Conservation (phyloP, 1,140 invertebrate species). For the Campoletis sonorensis region DNA sequence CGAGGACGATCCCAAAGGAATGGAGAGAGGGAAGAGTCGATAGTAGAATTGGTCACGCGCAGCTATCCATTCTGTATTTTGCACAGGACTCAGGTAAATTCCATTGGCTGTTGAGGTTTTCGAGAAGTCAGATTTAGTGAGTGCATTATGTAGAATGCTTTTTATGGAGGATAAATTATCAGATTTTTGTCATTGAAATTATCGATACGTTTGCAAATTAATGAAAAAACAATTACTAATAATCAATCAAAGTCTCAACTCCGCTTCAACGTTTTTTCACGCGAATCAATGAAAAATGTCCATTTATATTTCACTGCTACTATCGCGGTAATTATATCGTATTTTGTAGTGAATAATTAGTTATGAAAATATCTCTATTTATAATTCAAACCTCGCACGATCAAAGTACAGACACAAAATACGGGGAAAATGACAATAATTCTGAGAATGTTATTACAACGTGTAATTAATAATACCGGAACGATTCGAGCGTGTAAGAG, state of each 20-base stretch:
- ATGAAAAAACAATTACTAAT: no score
- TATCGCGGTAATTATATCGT: no score
- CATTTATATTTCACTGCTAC: no score
- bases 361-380: not conserved
- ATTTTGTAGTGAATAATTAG: no score
- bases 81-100: not conserved
- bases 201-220: no score
- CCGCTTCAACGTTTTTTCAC: no score
- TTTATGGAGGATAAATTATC: no score
- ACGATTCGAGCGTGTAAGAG: slow-evolving; percentile 63
- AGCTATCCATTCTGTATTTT: slow-evolving; percentile 31
- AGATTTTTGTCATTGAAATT: no score
- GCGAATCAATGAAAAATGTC: no score
- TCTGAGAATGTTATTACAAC: slow-evolving; percentile 61
- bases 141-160: not conserved
- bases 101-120: not conserved
- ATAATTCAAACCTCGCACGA: no score
- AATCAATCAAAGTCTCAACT: no score
- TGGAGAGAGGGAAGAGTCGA: not conserved
- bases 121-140: not conserved
- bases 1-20: not conserved
- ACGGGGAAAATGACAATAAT: slow-evolving; percentile 46
- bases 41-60: slow-evolving; percentile 37
- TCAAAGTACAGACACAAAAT: not conserved
- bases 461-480: slow-evolving; percentile 67